These are phyloP conservation scores for Noctua fimbriata DNA, from an alignment of 2,888 invertebrate species.

Conservation along the genomic window DNA sequence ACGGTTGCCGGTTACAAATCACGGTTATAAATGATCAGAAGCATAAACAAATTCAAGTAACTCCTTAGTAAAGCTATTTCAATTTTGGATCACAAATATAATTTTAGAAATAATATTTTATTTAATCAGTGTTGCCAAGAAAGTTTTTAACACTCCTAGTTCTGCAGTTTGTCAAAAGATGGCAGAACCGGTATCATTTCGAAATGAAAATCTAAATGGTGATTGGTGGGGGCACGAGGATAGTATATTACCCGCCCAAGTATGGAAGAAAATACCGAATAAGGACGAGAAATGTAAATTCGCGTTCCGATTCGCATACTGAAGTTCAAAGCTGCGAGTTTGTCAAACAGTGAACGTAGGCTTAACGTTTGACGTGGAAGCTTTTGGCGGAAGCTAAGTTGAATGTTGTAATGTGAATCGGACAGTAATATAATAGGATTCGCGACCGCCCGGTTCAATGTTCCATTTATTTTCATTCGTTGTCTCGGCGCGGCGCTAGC, in stretches of 20 bases:
- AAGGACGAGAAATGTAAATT: conserved; percentile 77
- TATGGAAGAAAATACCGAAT: conserved; percentile 74
- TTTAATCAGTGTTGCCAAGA: conserved; percentile 28
- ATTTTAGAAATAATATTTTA: background rate
- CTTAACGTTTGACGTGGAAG: conserved; percentile 52
- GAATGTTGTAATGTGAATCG: conserved; percentile 52
- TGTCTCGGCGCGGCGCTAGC: conserved; percentile 83
- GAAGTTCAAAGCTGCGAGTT: conserved; percentile 50
- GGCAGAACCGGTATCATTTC: conserved; percentile 68
- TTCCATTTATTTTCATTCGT: conserved; percentile 81
- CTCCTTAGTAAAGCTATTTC: accelerated
- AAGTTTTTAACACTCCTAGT: conserved; percentile 4
- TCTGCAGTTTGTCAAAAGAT: conserved; percentile 66
- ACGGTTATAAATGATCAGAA: background rate
- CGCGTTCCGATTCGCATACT: conserved; percentile 75
- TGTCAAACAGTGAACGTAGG: conserved; percentile 56
- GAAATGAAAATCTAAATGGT: conserved; percentile 62
- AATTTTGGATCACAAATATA: background rate
- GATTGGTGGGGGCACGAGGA: conserved; percentile 76
- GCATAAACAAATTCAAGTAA: background rate
- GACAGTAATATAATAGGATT: conserved; percentile 62
- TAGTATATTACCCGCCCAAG: conserved; percentile 79
- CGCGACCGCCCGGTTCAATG: conserved; percentile 77
- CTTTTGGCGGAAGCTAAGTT: conserved; percentile 52
- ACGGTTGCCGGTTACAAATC: background rate